Base-by-base conservation (phyloP, 2,888 invertebrate species). In the Scaptomyza cyrtandrae region DNA sequence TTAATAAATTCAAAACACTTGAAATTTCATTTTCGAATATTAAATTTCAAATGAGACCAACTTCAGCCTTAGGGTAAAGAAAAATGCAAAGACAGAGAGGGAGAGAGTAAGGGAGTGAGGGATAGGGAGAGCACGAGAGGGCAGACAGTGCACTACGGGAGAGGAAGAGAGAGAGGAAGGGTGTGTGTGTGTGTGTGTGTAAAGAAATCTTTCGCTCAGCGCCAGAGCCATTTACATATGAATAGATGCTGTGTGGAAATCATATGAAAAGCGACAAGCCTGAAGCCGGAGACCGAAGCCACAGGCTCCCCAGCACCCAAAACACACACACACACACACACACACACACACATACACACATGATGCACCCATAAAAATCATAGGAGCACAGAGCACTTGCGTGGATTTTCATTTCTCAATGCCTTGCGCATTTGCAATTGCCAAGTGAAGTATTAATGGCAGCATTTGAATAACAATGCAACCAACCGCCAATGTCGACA, bases 401-500 rank as follows among this genome's bases (percentile, higher is more conserved):
- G 41, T 48, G 16, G 60, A 69, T 46, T 41, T 59, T 44, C 46
- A 31, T 60, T 49, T 41, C 27, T 43, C 44, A 41, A 48, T 56
- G 29, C 50, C 46, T 59, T 33, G 56, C 27, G 63, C 70, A 74
- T 75, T 86, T 59, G 75, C 76, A 86, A 86, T 86, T 86, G 87
- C 80, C 73, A 75, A 75, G 80, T 72, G 85, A 85, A 85, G 87
- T 82, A 85, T 86, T 85, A 85, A 85, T 85, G 85, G 78, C 76
- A 72, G 85, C 80, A 85, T 85, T 85, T 85, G 85, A 85, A 85
- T 85, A 85, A 86, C 85, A 85, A 85, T 85, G 78, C 78, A 63
- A 31, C 6, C 46, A 43, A 33, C 45, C 35, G 57, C 49, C 56
- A 56, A 56, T 57, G 67, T 19, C 52, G 64, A 54, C 37, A 16